Percentiles rank a stretch among this genome's conserved stretches.
phyloP scores from a whole-genome alignment of 2,888 invertebrate species.

The Catocala fraxini region DNA sequence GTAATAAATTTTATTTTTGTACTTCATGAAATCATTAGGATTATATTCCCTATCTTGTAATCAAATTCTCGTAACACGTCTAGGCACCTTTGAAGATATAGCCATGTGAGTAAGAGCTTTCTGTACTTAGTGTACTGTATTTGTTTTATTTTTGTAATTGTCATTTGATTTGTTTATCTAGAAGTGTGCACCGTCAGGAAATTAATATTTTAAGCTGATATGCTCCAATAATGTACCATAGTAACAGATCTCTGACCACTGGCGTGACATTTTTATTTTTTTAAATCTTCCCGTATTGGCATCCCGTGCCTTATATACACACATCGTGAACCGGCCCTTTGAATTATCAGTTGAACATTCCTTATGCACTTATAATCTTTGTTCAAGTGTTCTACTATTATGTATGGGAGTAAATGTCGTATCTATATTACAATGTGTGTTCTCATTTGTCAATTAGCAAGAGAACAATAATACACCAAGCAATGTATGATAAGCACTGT shows the following conservation, averaged over 20 bases:
- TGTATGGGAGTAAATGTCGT: too few relatives aligned
- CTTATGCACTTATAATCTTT: constrained; percentile 12
- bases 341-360: constrained; percentile 30
- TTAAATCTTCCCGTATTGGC: too few relatives aligned
- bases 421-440: too few relatives aligned
- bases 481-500: too few relatives aligned
- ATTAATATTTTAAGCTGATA: background rate
- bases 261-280: too few relatives aligned
- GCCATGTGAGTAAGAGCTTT: constrained; percentile 23
- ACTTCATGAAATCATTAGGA: constrained; percentile 52
- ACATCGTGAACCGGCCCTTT: background rate
- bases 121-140: constrained; percentile 39
- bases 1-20: constrained; percentile 64
- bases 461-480: too few relatives aligned
- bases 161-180: background rate
- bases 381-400: too few relatives aligned
- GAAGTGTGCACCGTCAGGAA: background rate
- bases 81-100: constrained; percentile 23
- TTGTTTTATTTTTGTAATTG: constrained; percentile 8
- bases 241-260: too few relatives aligned
- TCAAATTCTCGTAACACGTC: constrained; percentile 27
- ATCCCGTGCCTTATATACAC: too few relatives aligned
- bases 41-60: constrained; percentile 51
- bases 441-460: too few relatives aligned
- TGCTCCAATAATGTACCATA: too few relatives aligned